Percentiles rank a stretch among this genome's conserved stretches.
phyloP scores from a whole-genome alignment of 2,113 vertebrate genomes.

The Butorides virescens region DNA sequence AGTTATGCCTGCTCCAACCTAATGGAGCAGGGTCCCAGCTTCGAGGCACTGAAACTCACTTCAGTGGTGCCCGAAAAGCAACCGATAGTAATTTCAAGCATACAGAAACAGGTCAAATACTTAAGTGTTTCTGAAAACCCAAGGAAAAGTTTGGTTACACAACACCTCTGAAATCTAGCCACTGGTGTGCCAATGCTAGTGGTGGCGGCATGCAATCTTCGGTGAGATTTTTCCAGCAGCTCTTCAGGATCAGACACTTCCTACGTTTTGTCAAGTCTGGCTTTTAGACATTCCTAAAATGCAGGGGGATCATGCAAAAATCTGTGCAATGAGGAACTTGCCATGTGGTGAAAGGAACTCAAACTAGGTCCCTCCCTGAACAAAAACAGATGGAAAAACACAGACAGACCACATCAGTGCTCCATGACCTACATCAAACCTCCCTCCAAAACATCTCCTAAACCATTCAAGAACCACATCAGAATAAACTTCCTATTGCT shows the following conservation, averaged over 20 bases:
- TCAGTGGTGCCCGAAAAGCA: not conserved
- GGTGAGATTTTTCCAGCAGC: constrained; percentile 18
- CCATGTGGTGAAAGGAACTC: constrained; percentile 49
- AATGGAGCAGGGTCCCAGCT: not conserved
- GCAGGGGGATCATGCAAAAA: constrained; percentile 48
- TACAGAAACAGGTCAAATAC: not conserved
- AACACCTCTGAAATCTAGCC: not conserved
- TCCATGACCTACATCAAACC: constrained; percentile 52
- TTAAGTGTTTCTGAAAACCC: not conserved
- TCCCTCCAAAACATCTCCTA: constrained; percentile 54
- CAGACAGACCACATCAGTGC: constrained; percentile 69
- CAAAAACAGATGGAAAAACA: constrained; percentile 71
- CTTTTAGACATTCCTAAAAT: constrained; percentile 52
- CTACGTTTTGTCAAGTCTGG: constrained; percentile 41
- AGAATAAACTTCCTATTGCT: constrained; percentile 69
- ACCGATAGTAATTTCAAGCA: not conserved
- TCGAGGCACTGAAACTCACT: not conserved
- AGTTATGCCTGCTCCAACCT: not conserved
- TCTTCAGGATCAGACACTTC: constrained; percentile 39
- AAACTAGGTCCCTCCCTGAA: constrained; percentile 61
- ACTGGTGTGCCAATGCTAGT: not conserved
- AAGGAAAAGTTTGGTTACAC: not conserved
- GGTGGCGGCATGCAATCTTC: not conserved
- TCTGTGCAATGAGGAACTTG: constrained; percentile 53
- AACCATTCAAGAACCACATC: constrained; percentile 64